Conservation (phyloP, 1,140 invertebrate genomes). For the Orius insidiosus region DNA sequence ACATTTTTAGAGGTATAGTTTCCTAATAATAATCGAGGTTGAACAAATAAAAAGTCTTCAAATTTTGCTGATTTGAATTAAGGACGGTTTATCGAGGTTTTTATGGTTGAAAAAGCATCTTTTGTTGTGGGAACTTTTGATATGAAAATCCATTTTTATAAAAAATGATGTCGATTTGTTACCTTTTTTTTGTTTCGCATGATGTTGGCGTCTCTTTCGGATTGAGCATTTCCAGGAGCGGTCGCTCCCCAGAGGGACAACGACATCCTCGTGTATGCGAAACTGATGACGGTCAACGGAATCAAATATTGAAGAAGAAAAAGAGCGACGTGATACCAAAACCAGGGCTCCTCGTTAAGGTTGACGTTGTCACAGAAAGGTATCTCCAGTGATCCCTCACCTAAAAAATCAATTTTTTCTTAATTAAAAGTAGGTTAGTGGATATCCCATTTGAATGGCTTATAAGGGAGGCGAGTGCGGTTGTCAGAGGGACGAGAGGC, state of each 20-base stretch:
- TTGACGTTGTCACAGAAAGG: constrained; percentile 25
- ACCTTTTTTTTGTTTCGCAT: constrained; percentile 36
- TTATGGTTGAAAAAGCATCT: not conserved
- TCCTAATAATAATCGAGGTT: too few relatives aligned
- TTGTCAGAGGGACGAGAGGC: too few relatives aligned
- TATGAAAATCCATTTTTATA: too few relatives aligned
- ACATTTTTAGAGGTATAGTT: too few relatives aligned
- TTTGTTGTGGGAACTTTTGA: too few relatives aligned
- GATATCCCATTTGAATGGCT: too few relatives aligned
- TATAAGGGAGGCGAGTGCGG: too few relatives aligned
- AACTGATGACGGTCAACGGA: constrained; percentile 32
- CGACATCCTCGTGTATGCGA: constrained; percentile 31
- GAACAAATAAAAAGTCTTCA: too few relatives aligned
- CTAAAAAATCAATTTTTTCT: constrained; percentile 8
- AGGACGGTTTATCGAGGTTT: not conserved
- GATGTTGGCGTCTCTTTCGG: constrained; percentile 29
- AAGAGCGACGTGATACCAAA: constrained; percentile 24
- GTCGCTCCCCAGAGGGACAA: constrained; percentile 30
- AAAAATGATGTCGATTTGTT: constrained; percentile 16
- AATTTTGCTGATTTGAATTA: not conserved
- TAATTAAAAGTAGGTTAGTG: not conserved
- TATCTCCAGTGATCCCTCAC: not conserved
- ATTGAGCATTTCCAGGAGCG: constrained; percentile 30
- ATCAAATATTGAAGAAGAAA: constrained; percentile 33
- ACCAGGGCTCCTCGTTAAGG: constrained; percentile 18